Evolutionary conservation across 2,797 vertebrate genomes (phyloP).

Genomic region (Enoplosus armatus): DNA sequence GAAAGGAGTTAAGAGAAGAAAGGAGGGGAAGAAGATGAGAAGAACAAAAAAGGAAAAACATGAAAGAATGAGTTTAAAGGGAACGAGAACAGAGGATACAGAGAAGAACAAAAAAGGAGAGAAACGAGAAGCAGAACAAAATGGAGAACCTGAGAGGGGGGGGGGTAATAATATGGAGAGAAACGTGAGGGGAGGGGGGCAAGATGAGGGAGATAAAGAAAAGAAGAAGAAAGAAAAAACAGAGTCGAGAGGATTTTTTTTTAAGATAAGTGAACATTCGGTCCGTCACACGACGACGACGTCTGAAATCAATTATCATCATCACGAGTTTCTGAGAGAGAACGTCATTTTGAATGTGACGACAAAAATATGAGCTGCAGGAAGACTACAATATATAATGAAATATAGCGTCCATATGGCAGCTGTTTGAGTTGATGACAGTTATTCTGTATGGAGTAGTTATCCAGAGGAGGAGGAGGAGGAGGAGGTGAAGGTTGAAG

Average conservation of each 20-base stretch:
- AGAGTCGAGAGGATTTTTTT: neutral
- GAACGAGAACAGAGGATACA: no score
- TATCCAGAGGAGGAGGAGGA: neutral
- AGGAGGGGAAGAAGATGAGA: no score
- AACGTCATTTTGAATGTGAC: neutral
- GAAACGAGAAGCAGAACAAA: neutral
- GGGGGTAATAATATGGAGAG: neutral
- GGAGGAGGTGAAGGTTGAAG: neutral
- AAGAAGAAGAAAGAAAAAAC: neutral
- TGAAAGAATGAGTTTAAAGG: no score
- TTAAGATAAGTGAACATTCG: neutral
- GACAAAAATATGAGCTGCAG: slow-evolving; percentile 19
- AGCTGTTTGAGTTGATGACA: neutral
- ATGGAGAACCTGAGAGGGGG: no score
- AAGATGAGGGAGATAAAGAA: neutral
- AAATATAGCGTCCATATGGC: no score
- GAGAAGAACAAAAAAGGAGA: neutral
- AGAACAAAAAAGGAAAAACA: no score
- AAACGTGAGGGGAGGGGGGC: no score
- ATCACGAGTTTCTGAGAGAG: neutral
- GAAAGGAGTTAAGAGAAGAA: no score
- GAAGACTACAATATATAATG: no score
- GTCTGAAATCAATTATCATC: slow-evolving; percentile 22
- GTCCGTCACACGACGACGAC: neutral
- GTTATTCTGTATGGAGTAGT: neutral